Base-by-base conservation (phyloP, 2,888 invertebrate genomes). In the Embidobia sp. region DNA sequence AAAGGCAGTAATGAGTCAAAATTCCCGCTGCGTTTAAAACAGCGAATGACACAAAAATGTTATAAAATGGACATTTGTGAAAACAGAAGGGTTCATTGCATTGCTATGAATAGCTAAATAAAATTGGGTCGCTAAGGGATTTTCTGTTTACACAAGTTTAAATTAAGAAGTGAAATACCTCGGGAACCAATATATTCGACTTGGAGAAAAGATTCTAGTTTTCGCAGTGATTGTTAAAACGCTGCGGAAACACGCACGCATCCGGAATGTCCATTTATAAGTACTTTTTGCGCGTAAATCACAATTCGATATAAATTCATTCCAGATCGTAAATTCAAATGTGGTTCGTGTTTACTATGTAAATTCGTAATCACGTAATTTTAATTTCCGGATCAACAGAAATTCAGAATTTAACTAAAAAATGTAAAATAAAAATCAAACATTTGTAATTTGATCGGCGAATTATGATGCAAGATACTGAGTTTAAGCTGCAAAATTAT, bases 61-160 rank as follows among this genome's bases (percentile, higher is more conserved):
- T 16, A 51, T 22, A 22, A 55, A 66, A 42, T 51, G 49, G 57
- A 66, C 73, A 59, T 22, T 48, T 15, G 48, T 5, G 27, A 42
- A 59, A 48, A 66, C 44, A 64, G 49, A 6, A 46, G 44, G 48
- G n/a, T 26, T 49, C 49, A 16, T 51, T 22, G 42, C 27, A 10
- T n/a, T 19, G 51, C 59, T 7, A 63, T 66, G 66, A 66, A 59
- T 66, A 16, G 49, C 27, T 15, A 51, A 48, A 64, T 48, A 57
- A 64, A 73, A 72, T 48, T 73, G 31, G 64, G 64, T 73, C 63
- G 72, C 63, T 15, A 11, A 40, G 72, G 63, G 72, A 73, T 73
- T 73, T 49, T 49, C 42, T 49, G 64, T 73, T 57, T 11, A 64
- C 64, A 26, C 49, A 57, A 73, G 42, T 73, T 57, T 72, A 55